Evolutionary conservation across 2,113 vertebrate species (phyloP), one percentile per base, ranked within the genome.

Genomic region (Myiozetetes cayanensis): DNA sequence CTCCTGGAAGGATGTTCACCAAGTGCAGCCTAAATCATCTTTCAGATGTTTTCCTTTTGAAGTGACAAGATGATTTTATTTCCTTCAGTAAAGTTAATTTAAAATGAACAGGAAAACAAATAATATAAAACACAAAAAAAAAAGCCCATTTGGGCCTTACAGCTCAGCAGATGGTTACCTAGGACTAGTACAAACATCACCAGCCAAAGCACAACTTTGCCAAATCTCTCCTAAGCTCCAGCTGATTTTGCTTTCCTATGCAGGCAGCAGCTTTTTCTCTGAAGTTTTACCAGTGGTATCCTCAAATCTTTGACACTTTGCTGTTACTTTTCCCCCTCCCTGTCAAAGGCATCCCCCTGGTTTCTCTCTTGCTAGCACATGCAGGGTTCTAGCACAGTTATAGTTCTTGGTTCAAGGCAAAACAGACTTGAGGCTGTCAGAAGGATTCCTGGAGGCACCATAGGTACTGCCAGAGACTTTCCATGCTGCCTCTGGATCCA

Each of bases 111-210:
- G 50, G 67, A 84, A 93, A 92, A 59, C 63, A 92, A 95, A 84
- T 67, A 74, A 47, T n/a, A 77, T 18, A 67, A 90, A 94, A 62
- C 12, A 27, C 23, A 58, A n/a, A 50, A 37, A 49, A 79, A 81
- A 62, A 77, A 78, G 18, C 63, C 43, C 43, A 71, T 68, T 55
- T 3, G 3, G 59, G 59, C 74, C 87, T 88, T 85, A 84, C 78
- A 94, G 61, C 72, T 77, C 50, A 78, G 65, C 93, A 96, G 94
- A 93, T 94, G 92, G 82, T 90, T 90, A 88, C 63, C 75, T 83
- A 76, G 74, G 59, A 66, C 71, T 90, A 83, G 43, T 59, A 77
- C n/a, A 96, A 93, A 77, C 43, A 85, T 27, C 46, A 59, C 23
- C 66, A 94, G 43, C 59, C 33, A 0, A 88, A 91, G 72, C 35